Evolutionary conservation across 2,113 vertebrate genomes (phyloP).

Genomic region (Ptilonorhynchus violaceus): DNA sequence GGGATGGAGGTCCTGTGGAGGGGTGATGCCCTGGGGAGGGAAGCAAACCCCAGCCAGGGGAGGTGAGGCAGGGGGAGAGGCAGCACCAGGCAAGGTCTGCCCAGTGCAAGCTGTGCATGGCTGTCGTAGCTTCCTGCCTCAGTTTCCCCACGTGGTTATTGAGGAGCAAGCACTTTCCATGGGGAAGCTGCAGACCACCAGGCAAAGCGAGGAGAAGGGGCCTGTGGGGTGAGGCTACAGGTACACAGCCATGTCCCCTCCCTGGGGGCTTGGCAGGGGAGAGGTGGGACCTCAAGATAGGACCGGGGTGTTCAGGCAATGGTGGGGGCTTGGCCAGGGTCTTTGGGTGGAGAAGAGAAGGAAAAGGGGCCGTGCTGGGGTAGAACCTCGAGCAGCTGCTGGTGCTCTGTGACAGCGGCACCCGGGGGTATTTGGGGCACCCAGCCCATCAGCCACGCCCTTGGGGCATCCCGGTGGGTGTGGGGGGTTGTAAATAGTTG

Average conservation of each 20-base stretch:
- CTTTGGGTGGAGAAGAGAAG: not conserved
- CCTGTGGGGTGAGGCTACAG: accelerated
- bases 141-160: not conserved
- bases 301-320: accelerated
- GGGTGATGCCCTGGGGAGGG: not conserved
- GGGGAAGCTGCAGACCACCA: not conserved
- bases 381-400: not conserved
- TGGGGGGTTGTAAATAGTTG: not conserved
- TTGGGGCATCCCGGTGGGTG: not conserved
- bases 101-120: accelerated
- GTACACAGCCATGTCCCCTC: accelerated
- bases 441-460: not conserved
- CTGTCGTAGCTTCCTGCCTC: not conserved
- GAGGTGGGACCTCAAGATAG: not conserved
- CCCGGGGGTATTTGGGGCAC: not conserved
- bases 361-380: not conserved
- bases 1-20: not conserved
- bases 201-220: not conserved
- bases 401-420: accelerated
- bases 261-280: accelerated
- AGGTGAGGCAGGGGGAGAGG: not conserved
- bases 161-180: not conserved
- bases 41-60: not conserved
- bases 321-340: accelerated
- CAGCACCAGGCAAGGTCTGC: not conserved